Conservation (phyloP, 2,113 vertebrate genomes). For the Pyrgilauda ruficollis region DNA sequence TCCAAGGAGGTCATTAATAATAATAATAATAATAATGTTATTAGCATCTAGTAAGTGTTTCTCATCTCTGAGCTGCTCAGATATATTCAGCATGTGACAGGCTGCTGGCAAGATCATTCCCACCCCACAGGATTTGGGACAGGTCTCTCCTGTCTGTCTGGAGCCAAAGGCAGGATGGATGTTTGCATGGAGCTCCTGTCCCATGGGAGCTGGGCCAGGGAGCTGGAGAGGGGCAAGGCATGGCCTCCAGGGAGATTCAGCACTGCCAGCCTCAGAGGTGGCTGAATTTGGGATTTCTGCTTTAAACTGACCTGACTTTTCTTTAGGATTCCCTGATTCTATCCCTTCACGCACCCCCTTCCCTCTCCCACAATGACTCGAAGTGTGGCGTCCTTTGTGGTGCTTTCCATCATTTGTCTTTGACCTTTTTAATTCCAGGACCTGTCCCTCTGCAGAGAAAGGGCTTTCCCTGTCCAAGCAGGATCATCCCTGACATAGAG, state of each 20-base stretch:
- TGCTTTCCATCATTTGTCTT: not conserved
- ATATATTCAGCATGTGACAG: not conserved
- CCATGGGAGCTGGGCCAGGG: not conserved
- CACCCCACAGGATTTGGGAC: not conserved
- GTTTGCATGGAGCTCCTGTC: not conserved
- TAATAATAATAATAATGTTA: not conserved
- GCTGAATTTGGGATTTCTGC: not conserved
- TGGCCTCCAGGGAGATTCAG: not conserved
- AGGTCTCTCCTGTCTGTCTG: constrained; percentile 20
- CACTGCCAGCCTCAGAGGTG: not conserved
- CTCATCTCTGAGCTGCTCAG: not conserved
- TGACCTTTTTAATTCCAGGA: not conserved
- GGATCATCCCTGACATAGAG: not conserved
- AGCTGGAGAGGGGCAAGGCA: rapidly evolving
- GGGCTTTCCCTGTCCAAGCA: not conserved
- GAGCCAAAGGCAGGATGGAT: not conserved
- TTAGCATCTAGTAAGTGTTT: not conserved
- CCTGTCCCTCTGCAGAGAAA: not conserved
- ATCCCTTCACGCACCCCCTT: rapidly evolving
- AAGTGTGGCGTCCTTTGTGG: not conserved
- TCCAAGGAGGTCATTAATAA: not conserved
- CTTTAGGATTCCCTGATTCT: not conserved
- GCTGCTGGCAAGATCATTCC: not conserved
- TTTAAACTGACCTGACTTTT: not conserved
- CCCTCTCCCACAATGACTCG: rapidly evolving